Base-by-base conservation (phyloP, 2,888 invertebrate species). In the Trisateles emortualis region DNA sequence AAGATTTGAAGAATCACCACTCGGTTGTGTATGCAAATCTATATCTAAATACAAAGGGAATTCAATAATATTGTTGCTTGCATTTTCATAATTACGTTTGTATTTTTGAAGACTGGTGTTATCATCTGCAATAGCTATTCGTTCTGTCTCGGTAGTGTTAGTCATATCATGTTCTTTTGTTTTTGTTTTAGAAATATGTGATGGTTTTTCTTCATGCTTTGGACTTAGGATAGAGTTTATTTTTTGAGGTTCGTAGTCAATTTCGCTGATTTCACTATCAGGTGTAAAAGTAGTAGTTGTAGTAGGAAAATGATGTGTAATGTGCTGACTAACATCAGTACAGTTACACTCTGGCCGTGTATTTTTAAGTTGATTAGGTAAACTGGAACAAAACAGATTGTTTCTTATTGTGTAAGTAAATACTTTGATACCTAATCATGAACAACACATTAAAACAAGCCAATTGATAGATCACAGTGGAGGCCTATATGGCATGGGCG, bases 1-100 rank as follows among this genome's bases (percentile, higher is more conserved):
- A 13, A 61, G 36, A 44, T 53, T 30, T 30, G 45, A 19, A 5
- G 0, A 39, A 8, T 43, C 41, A 16, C 29, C 16, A 24, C 43
- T 48, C 19, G 38, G 30, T 26, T 47, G n/a, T 36, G 33, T 29
- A 22, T 46, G n/a, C 24, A 56, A 14, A 42, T 64, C 56, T 17
- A 70, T 16, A 41, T 68, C 68, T 29, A 68, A 38, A 52, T 64
- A 68, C 17, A 68, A 11, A 24, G 63, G 59, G 14, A 32, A 32
- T 16, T 39, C 49, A 14, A 13, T 29, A 29, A n/a, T 5, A 9
- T 4, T 14, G 10, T 36, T 16, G 36, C 17, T 36, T 14, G 2
- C 1, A 35, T n/a, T 13, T 32, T 11, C n/a, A 2, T 32, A 3
- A 32, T 11, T 2, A 11, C 32, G 2, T 13, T 32, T 10, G 5